Conservation (phyloP, 2,888 invertebrate genomes). For the Athetis lepigone region DNA sequence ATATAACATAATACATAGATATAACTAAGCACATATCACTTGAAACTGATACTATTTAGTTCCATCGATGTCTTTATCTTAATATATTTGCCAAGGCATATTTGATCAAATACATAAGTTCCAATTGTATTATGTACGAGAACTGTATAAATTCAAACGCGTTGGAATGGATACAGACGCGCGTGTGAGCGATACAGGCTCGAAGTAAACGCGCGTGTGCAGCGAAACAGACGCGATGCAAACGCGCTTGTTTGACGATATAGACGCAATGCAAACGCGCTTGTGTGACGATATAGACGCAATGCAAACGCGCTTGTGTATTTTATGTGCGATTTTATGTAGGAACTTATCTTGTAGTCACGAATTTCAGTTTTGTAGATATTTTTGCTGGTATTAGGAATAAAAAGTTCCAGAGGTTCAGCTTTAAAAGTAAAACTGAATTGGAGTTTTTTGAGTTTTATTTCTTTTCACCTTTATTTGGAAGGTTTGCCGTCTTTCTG, state of each 20-base stretch:
- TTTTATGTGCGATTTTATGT: conserved; percentile 45
- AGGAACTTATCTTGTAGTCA: conserved; percentile 28
- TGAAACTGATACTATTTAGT: conserved; percentile 53
- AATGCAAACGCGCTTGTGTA: too few species aligned
- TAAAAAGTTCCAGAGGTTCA: conserved; percentile 7
- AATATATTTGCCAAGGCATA: conserved; percentile 49
- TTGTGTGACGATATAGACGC: too few species aligned
- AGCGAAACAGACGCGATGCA: too few species aligned
- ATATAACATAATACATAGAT: not conserved
- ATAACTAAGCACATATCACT: conserved; percentile 6
- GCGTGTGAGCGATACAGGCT: too few species aligned
- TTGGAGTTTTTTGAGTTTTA: conserved; percentile 37
- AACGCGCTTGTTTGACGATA: too few species aligned
- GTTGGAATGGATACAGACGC: too few species aligned
- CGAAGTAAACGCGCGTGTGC: too few species aligned
- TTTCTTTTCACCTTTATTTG: conserved; percentile 3
- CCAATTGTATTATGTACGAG: conserved; percentile 40
- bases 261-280: too few species aligned
- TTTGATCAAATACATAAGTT: conserved; percentile 55
- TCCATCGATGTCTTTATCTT: conserved; percentile 33
- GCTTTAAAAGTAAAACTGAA: conserved; percentile 21
- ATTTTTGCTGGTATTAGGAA: conserved; percentile 9
- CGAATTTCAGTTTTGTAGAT: not conserved
- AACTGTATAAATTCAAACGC: too few species aligned
- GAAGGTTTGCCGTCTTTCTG: not conserved